Conservation (phyloP, 2,797 vertebrate genomes). For the Poeciliopsis paucimaculata region DNA sequence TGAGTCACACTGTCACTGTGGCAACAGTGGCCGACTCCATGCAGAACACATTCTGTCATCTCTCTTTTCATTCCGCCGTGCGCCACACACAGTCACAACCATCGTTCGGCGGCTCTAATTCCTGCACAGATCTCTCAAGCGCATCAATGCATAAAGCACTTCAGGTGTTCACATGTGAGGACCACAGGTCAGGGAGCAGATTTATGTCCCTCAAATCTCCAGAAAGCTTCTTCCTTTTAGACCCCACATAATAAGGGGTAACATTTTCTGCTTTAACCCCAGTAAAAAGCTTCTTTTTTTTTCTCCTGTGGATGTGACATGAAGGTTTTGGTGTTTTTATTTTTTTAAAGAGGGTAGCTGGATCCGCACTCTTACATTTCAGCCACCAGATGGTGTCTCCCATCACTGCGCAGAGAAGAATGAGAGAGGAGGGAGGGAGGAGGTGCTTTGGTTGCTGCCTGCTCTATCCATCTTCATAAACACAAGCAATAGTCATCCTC, state of each 20-base stretch:
- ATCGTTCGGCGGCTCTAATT: conserved; percentile 66
- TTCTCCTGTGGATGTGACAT: conserved; percentile 40
- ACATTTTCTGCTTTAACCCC: conserved; percentile 12
- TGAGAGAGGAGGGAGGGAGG: conserved; percentile 31
- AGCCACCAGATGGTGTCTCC: conserved; percentile 78
- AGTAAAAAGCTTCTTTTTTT: conserved; percentile 22
- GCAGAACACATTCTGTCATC: conserved; percentile 79
- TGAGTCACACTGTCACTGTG: conserved; percentile 85
- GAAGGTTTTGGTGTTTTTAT: conserved; percentile 14
- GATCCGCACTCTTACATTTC: conserved; percentile 51
- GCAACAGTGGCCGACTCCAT: conserved; percentile 81
- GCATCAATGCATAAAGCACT: conserved; percentile 48
- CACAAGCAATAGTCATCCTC: conserved; percentile 65
- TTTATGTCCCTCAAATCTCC: conserved; percentile 38
- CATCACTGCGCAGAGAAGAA: conserved; percentile 43
- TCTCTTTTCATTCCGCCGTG: conserved; percentile 43
- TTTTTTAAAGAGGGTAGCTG: background rate
- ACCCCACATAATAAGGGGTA: conserved; percentile 18
- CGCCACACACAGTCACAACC: conserved; percentile 22
- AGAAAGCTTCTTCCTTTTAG: conserved; percentile 15
- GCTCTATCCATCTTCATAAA: conserved; percentile 75
- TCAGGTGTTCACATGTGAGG: conserved; percentile 42
- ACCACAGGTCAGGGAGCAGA: conserved; percentile 43
- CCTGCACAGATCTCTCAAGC: conserved; percentile 63
- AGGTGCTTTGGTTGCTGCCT: conserved; percentile 50